Evolutionary conservation across 2,888 invertebrate genomes (phyloP).

Genomic region (Plebejus melissa): DNA sequence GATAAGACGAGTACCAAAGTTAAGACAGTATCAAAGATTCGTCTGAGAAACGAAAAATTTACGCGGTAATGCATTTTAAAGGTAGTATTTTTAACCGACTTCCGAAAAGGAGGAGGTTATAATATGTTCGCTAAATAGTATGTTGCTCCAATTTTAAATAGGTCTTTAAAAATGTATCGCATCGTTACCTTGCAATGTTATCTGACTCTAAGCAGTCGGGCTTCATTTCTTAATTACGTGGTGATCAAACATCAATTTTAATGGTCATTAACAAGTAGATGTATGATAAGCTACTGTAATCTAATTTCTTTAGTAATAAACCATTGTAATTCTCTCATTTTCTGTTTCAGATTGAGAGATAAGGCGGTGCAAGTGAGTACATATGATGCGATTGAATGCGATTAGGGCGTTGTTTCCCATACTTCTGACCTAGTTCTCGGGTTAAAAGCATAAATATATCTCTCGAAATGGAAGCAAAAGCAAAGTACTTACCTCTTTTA

Average conservation of each 20-base stretch:
- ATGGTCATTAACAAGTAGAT: neutral
- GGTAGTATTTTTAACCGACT: too few relatives aligned
- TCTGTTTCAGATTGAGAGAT: constrained; percentile 62
- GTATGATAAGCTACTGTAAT: neutral
- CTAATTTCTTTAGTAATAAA: constrained; percentile 41
- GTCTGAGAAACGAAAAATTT: too few relatives aligned
- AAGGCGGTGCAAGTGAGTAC: constrained; percentile 47
- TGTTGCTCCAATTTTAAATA: too few relatives aligned
- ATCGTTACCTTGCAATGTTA: neutral
- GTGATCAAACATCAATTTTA: neutral
- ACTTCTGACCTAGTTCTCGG: neutral
- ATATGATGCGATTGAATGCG: constrained; percentile 12
- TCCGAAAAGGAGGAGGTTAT: too few relatives aligned
- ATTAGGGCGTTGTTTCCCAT: constrained; percentile 18
- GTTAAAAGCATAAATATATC: neutral
- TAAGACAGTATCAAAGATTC: too few relatives aligned
- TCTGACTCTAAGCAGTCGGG: neutral
- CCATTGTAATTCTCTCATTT: constrained; percentile 56
- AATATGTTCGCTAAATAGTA: too few relatives aligned
- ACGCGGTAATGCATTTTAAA: too few relatives aligned
- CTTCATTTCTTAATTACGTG: neutral
- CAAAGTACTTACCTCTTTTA: neutral
- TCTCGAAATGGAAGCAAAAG: neutral
- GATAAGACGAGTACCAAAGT: too few relatives aligned
- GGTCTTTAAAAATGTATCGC: too few relatives aligned